Evolutionary conservation across 2,113 vertebrate genomes (phyloP), one percentile per base, ranked within the genome.

Genomic region (Oreochromis tanganicae): DNA sequence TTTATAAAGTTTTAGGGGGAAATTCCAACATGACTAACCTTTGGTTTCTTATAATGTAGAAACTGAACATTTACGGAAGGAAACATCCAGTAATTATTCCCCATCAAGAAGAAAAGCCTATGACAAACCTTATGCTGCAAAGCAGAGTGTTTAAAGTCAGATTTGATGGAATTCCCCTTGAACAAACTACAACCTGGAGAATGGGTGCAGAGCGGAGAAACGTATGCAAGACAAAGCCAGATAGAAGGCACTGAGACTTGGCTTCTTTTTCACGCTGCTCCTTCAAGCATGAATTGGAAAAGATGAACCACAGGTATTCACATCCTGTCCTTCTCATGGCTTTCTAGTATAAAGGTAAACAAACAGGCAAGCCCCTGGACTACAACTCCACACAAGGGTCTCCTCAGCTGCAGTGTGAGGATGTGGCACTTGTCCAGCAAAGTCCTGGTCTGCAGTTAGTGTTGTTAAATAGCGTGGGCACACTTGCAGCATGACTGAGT

Each of bases 171-270:
- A 75, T 36, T 79, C 52, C 41, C 88, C 52, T 27, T 34, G 4
- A 85, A 87, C 32, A 54, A n/a, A 85, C 73, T 19, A 29, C 86
- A 50, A 57, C 29, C 38, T 19, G 14, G 29, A 73, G 46, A 80
- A 1, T 19, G 56, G 5, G 75, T 34, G 48, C 50, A 78, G 13
- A 13, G 43, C 19, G 11, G 46, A 56, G 63, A 36, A 34, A 32
- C 3, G 38, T 82, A 29, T 13, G 82, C 50, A 56, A 43, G 10
- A 52, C 57, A 85, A 71, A 88, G 4, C 82, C 89, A 87, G 59
- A 59, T 27, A 59, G 79, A 95, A 95, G 95, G 94, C 94, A 95
- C 94, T 91, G 80, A 88, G 80, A 85, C 85, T 52, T 21, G 41
- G 52, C 85, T 83, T 81, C 71, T 90, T 82, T 55, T 43, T 71